Base-by-base conservation (phyloP, 2,113 vertebrate genomes). In the Entomyzon cyanotis region DNA sequence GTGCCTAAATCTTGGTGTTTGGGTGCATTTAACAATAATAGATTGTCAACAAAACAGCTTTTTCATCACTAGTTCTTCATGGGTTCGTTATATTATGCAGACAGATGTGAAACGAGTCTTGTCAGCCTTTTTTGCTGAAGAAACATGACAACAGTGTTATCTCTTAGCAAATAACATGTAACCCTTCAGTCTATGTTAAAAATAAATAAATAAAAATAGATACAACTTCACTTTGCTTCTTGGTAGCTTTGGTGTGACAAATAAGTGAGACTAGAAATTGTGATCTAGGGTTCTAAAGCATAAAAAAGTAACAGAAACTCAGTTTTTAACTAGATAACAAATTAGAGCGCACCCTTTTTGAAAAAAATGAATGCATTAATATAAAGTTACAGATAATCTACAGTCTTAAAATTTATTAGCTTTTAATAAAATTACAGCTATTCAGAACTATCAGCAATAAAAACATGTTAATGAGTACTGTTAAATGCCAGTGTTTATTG, bases 51-150 rank as follows among this genome's bases (percentile, higher is more conserved):
- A 95, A 90, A 92, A 31, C 86, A 84, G 52, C 69, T 75, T 95
- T 96, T 95, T 95, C 80, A 76, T 96, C 88, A 84, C 89, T 86
- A 59, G 44, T 90, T 89, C 86, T 94, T 93, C 69, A 70, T 92
- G 77, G 49, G 22, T 84, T 95, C 49, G 63, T 87, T 95, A 31
- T 49, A 87, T 81, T 95, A 93, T 93, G 83, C 92, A 95, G 83
- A 53, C 92, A 95, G 92, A 96, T 94, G 93, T 94, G 93, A 96
- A 96, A 90, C 64, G 68, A 90, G 93, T 87, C 90, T 96, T 75
- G 85, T 92, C 92, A 97, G 95, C 94, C 75, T 77, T 90, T 91
- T 96, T 94, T 90, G 30, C 73, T 74, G 76, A 84, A 78, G 69
- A 86, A 81, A 94, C 77, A 50, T 18, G 25, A 89, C 87, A 84